phyloP scores from a whole-genome alignment of 92 coral and sea anemone genomes.

The Epizoanthus rinbou region DNA sequence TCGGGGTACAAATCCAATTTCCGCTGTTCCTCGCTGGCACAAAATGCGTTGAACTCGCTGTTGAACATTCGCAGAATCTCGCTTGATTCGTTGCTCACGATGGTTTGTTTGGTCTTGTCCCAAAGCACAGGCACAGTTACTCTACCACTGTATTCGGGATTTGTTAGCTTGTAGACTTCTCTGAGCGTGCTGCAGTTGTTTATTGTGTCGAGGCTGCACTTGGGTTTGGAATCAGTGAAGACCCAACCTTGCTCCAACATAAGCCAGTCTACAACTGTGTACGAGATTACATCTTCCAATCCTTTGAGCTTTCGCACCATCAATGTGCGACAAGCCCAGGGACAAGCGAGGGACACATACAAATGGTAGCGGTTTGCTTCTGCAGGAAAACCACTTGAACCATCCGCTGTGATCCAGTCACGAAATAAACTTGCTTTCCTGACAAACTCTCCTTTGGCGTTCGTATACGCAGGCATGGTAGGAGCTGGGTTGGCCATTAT shows the following conservation, averaged over 20 bases:
- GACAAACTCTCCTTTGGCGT: constrained; percentile 70
- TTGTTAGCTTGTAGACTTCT: constrained; percentile 71
- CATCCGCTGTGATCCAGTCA: constrained; percentile 80
- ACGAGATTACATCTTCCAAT: constrained; percentile 69
- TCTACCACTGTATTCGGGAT: constrained; percentile 67
- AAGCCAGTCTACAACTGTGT: constrained; percentile 76
- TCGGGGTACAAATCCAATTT: constrained; percentile 80
- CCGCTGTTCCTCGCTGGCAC: constrained; percentile 81
- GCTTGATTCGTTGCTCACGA: constrained; percentile 89
- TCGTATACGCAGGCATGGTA: background rate
- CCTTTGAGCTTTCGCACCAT: constrained; percentile 82
- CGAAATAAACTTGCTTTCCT: constrained; percentile 60
- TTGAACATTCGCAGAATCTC: constrained; percentile 92
- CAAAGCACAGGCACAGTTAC: constrained; percentile 81
- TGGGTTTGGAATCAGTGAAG: constrained; percentile 83
- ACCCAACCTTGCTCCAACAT: constrained; percentile 67
- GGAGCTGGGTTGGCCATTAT: constrained; percentile 27
- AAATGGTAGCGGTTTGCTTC: constrained; percentile 88
- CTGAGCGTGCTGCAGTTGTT: constrained; percentile 73
- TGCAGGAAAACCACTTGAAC: constrained; percentile 81
- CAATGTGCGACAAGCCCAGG: constrained; percentile 89
- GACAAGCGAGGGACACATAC: constrained; percentile 83
- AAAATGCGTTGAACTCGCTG: constrained; percentile 85
- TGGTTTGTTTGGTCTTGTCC: constrained; percentile 75
- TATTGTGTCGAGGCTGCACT: constrained; percentile 73